Conservation (phyloP, 2,797 vertebrate species). For the Alouatta caraya region DNA sequence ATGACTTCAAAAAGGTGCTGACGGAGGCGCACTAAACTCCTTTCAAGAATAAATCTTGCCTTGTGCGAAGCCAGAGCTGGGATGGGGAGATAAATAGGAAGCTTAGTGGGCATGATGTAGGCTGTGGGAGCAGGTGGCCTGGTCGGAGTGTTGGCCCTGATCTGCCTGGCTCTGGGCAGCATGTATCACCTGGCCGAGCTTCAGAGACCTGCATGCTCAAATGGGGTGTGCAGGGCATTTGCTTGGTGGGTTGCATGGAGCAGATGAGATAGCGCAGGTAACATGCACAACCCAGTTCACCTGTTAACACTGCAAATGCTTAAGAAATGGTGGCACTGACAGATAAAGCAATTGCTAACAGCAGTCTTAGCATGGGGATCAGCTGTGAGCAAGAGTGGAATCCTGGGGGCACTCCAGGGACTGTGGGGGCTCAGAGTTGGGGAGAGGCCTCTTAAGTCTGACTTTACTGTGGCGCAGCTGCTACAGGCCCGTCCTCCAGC, state of each 20-base stretch:
- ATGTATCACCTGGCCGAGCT: background rate
- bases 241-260: fast-evolving
- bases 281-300: background rate
- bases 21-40: background rate
- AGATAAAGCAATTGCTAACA: background rate
- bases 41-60: conserved; percentile 38
- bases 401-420: background rate
- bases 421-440: too few species aligned
- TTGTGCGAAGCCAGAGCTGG: background rate
- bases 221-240: background rate
- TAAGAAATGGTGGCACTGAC: background rate
- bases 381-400: background rate
- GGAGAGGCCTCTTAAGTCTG: background rate
- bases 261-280: background rate
- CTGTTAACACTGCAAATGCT: background rate
- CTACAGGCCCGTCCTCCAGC: background rate
- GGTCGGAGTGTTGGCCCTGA: background rate
- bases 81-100: background rate
- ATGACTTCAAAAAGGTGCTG: background rate
- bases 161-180: background rate
- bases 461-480: background rate
- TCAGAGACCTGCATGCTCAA: background rate
- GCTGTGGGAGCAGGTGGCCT: background rate
- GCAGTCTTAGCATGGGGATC: background rate
- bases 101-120: background rate